A percentile compares a stretch with the other conserved stretches of the same genome.
phyloP scores from a whole-genome alignment of 2,888 invertebrate genomes.

The Terebella lapidaria region DNA sequence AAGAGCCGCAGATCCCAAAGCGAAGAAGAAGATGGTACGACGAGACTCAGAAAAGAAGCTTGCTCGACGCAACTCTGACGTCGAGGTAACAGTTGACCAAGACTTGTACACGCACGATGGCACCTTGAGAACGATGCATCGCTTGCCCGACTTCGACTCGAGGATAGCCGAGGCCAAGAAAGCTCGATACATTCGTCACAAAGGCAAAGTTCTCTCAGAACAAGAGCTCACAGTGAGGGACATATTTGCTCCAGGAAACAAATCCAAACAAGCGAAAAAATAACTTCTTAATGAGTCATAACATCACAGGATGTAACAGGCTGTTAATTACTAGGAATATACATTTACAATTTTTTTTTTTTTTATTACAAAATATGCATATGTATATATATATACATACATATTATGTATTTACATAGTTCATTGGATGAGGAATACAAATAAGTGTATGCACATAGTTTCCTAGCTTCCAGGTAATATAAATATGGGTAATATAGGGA shows the following conservation, averaged over 20 bases:
- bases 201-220: conserved; percentile 25
- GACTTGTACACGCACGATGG: conserved; percentile 37
- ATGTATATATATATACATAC: no score
- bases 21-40: background rate
- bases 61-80: conserved; percentile 8
- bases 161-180: conserved; percentile 33
- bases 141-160: conserved; percentile 29
- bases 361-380: no score
- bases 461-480: no score
- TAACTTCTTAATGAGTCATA: no score
- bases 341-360: no score
- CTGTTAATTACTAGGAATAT: no score
- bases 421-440: no score
- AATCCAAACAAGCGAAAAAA: no score
- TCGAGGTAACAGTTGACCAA: conserved; percentile 21
- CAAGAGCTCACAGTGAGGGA: conserved; percentile 30
- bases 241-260: conserved; percentile 26
- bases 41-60: background rate
- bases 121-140: conserved; percentile 30
- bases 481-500: no score
- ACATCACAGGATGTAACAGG: no score
- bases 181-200: conserved; percentile 34
- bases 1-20: background rate
- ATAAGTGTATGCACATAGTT: no score
- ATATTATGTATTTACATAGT: no score